A percentile compares a stretch with the other conserved stretches of the same genome.
Evolutionary conservation across 2,888 invertebrate species (phyloP).

Genomic region (Meandrusa payeni): DNA sequence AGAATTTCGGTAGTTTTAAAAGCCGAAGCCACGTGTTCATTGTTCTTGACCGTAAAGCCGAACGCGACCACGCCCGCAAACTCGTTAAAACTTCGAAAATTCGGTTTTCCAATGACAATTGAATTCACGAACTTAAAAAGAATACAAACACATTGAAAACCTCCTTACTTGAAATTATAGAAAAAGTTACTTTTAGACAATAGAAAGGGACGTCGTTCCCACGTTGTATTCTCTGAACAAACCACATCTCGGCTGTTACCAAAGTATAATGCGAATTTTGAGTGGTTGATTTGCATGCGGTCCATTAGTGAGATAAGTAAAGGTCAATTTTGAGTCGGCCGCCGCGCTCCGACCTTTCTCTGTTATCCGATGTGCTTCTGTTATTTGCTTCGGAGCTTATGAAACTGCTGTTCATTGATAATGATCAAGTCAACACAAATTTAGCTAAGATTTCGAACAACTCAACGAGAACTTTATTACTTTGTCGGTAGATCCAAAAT

Average conservation of each 20-base stretch:
- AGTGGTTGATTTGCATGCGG: conserved; percentile 38
- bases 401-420: conserved; percentile 17
- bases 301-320: conserved; percentile 61
- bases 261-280: conserved; percentile 41
- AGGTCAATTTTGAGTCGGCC: conserved; percentile 44
- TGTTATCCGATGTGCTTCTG: conserved; percentile 32
- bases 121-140: no score
- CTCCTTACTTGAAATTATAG: no score
- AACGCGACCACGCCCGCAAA: no score
- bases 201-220: conserved; percentile 1
- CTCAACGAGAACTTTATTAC: no score
- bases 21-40: no score
- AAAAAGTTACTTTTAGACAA: background rate
- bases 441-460: conserved; percentile 1
- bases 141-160: no score
- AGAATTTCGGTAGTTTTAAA: no score
- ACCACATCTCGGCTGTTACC: conserved; percentile 15
- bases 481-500: background rate
- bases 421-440: conserved; percentile 14
- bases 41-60: no score
- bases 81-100: no score
- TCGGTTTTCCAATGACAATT: no score
- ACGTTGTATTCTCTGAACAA: no score
- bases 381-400: conserved; percentile 21
- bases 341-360: conserved; percentile 30